phyloP scores from a whole-genome alignment of 2,113 vertebrate genomes.

The Cyprinodon variegatus region DNA sequence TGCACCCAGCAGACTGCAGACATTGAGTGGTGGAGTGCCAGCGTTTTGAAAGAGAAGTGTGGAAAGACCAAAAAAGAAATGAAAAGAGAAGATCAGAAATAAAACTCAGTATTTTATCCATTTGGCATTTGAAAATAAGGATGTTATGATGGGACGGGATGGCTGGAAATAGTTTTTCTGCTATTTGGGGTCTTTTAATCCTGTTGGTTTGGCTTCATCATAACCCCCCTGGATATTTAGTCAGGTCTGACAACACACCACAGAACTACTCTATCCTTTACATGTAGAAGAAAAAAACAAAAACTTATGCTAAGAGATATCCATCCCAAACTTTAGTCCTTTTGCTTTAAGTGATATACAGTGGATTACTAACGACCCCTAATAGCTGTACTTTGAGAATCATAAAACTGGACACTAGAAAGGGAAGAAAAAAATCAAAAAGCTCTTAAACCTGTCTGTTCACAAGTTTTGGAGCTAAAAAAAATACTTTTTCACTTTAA shows the following conservation, averaged over 20 bases:
- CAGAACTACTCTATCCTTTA: constrained; percentile 36
- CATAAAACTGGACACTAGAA: neutral
- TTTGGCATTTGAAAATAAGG: constrained; percentile 64
- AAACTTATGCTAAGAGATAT: constrained; percentile 20
- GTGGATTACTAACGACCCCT: neutral
- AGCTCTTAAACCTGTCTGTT: neutral
- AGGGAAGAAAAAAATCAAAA: neutral
- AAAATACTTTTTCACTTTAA: too few species aligned
- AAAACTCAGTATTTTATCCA: constrained; percentile 66
- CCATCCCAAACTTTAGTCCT: neutral
- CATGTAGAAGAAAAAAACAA: constrained; percentile 41
- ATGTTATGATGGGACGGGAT: constrained; percentile 68
- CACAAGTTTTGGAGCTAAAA: too few species aligned
- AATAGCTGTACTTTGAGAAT: neutral
- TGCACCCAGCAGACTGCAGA: constrained; percentile 75
- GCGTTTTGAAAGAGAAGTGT: constrained; percentile 50
- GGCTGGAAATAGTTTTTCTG: constrained; percentile 58
- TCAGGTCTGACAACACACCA: constrained; percentile 56
- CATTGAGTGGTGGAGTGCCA: constrained; percentile 69
- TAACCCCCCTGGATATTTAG: constrained; percentile 63
- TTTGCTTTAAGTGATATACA: neutral
- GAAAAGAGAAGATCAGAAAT: constrained; percentile 20
- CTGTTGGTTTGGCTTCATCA: constrained; percentile 62
- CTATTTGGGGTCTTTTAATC: constrained; percentile 16
- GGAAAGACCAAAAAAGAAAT: constrained; percentile 13